Evolutionary conservation across 2,113 vertebrate species (phyloP).

Genomic region (Columbina picui): DNA sequence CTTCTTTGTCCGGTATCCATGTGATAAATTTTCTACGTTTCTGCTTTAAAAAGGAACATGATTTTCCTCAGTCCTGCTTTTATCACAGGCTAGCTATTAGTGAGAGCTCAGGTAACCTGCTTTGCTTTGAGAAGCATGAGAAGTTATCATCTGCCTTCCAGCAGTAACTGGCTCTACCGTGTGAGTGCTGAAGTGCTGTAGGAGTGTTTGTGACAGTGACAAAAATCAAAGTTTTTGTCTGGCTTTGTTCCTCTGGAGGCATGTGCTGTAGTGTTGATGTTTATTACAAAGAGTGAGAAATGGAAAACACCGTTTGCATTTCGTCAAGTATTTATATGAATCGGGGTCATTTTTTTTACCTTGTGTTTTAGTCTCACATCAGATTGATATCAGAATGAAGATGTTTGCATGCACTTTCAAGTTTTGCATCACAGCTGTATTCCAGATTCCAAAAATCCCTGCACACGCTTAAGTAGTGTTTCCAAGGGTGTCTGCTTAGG

Average conservation of each 20-base stretch:
- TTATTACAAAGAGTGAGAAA: background rate
- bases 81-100: background rate
- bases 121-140: background rate
- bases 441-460: background rate
- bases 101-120: background rate
- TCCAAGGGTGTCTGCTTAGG: background rate
- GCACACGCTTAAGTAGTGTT: background rate
- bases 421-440: background rate
- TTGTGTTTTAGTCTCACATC: background rate
- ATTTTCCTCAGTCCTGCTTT: background rate
- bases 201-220: background rate
- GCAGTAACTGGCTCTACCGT: background rate
- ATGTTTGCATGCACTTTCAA: background rate
- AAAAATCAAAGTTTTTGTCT: background rate
- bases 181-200: background rate
- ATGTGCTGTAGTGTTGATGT: background rate
- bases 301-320: background rate
- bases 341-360: background rate
- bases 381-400: background rate
- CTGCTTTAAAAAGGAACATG: background rate
- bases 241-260: background rate
- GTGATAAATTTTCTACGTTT: background rate
- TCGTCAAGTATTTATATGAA: background rate
- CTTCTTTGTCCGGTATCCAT: background rate
- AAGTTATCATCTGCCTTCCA: background rate